phyloP scores from a whole-genome alignment of 2,888 invertebrate genomes.

The Sussaba pulchella region DNA sequence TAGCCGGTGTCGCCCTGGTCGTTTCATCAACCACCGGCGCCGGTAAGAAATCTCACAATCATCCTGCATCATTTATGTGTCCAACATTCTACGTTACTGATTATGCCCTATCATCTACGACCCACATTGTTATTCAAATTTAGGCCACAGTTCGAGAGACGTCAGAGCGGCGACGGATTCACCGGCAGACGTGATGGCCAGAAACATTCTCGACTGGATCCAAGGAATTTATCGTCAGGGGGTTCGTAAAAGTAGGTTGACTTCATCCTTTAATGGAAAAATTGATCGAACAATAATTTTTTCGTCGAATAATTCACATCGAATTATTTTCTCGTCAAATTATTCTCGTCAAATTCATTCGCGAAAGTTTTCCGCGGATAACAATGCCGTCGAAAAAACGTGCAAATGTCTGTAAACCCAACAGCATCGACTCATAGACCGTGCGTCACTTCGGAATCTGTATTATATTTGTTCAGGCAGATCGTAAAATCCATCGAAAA shows the following conservation, averaged over 20 bases:
- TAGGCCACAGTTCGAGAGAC: conserved; percentile 65
- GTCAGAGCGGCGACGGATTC: conserved; percentile 74
- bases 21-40: conserved; percentile 55
- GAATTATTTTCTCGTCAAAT: no score
- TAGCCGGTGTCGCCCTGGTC: conserved; percentile 53
- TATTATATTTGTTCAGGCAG: not conserved
- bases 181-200: conserved; percentile 89
- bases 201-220: conserved; percentile 91
- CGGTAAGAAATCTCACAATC: conserved; percentile 38
- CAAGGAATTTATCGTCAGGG: conserved; percentile 89
- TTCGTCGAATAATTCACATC: no score
- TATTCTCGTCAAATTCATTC: no score
- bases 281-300: not conserved
- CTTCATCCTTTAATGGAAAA: not conserved
- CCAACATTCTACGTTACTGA: conserved; percentile 21
- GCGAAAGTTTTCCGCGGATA: no score
- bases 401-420: no score
- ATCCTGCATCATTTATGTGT: conserved; percentile 37
- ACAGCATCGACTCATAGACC: not conserved
- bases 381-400: no score
- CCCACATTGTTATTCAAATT: conserved; percentile 67
- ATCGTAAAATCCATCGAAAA: not conserved
- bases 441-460: not conserved
- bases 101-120: conserved; percentile 49
- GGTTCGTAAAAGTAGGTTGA: conserved; percentile 85